Base-by-base conservation (phyloP, 2,797 vertebrate genomes). In the Brotula barbata region DNA sequence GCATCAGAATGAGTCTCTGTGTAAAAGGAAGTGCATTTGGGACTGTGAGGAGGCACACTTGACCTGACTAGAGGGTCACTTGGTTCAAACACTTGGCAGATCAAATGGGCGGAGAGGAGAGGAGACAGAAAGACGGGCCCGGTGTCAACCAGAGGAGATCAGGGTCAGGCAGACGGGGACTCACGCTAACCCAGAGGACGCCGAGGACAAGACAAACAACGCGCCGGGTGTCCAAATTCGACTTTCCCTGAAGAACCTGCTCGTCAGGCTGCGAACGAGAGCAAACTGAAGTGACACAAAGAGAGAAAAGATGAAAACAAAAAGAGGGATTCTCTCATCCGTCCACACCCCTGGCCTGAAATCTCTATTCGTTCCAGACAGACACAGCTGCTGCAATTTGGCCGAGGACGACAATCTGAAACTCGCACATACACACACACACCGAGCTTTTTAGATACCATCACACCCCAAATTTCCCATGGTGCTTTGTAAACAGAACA, bases 401-500 rank as follows among this genome's bases (percentile, higher is more conserved):
- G 25, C 25, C 8, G 25, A 28, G 8, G 25, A 48, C 21, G 20
- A 13, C 20, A 13, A 22, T 21, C 13, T 21, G 25, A 28, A 7
- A 66, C 58, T 54, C 62, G 54, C 53, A 62, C 61, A 62, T 48
- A 70, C 40, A 23, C 53, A 28, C 58, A 48, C 64, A 49, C 68
- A 65, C 41, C 49, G 60, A 47, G 36, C 23, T 14, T 39, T 46
- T 63, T 15, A 74, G 60, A 73, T 65, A 80, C 58, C 66, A 65
- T 73, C 71, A 79, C 84, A 16, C 68, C 84, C 73, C 64, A 73
- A 64, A 68, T 80, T 82, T 86, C 84, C 84, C 84, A 86, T 55
- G 71, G 59, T 82, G 80, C 68, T 71, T 77, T 82, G 80, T 82
- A 81, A 81, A 86, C 73, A 78, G 80, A 71, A 86, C 81, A 86